Evolutionary conservation across 1,140 invertebrate genomes (phyloP), one percentile per base, ranked within the genome.

Genomic region (Cotesia typhae): DNA sequence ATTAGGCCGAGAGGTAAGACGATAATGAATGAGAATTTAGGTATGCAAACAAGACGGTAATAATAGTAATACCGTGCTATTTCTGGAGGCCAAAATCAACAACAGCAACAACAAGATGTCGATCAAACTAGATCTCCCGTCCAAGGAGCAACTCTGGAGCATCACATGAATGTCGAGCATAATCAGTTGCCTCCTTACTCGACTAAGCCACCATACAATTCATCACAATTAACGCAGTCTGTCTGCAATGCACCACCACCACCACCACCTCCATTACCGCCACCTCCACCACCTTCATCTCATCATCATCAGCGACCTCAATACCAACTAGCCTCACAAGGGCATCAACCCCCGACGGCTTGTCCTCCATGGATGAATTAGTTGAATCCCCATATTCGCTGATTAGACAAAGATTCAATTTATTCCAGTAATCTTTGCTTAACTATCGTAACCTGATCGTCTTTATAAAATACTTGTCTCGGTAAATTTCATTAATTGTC

Each of bases 351-450:
- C n/a, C 77, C 82, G 7, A 74, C 76, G 0, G 77, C 80, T 6
- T 82, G 81, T 67, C 81, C 82, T 47, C 82, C 83, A 1, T 85
- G 84, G 82, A 84, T 85, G 80, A 85, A 85, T 59, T 84, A 68
- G 81, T 72, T 52, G 47, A 37, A 35, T 51, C 55, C 14, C 36
- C n/a, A 69, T 63, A 53, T 38, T 12, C 12, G 38, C 14, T 70
- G 4, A 57, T 17, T 70, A 38, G 53, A 41, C 37, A 66, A 66
- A 28, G 28, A 51, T 59, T 12, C 10, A 71, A 64, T 61, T 41
- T 61, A 12, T 41, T 68, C 20, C 14, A 35, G 10, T 60, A 38
- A 36, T 61, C 37, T 47, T 41, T 61, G 9, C 17, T 47, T 59
- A 20, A 36, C 35, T 67, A 14, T 14, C 14, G 14, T 14, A 47